Evolutionary conservation across 2,797 vertebrate genomes (phyloP).

Genomic region (Brachymystax lenok): DNA sequence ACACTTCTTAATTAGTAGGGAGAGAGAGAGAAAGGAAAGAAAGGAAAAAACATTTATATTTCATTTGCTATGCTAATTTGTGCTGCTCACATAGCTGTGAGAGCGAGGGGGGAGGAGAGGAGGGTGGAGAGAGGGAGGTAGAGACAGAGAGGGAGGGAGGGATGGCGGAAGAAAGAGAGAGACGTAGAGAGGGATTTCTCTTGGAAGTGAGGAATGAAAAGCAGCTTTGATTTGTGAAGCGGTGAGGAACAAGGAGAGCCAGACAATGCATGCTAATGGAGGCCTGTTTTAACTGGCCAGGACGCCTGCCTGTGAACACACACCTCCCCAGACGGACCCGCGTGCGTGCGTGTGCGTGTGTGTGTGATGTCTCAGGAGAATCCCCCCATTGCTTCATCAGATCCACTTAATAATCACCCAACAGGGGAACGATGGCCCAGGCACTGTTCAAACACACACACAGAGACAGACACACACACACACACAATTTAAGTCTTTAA

Average conservation of each 20-base stretch:
- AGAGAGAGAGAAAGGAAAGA: constrained; percentile 66
- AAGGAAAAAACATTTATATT: constrained; percentile 32
- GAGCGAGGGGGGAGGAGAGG: constrained; percentile 6
- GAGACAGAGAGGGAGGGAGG: constrained; percentile 4
- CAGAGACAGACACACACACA: constrained; percentile 12
- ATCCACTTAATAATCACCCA: constrained; percentile 55
- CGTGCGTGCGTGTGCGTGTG: background rate
- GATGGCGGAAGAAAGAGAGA: constrained; percentile 7
- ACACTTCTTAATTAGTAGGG: constrained; percentile 71
- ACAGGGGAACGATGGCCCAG: constrained; percentile 31
- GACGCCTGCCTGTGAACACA: constrained; percentile 41
- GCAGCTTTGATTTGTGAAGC: constrained; percentile 47
- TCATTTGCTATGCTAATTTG: constrained; percentile 22
- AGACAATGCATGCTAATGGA: constrained; percentile 30
- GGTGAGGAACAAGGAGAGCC: constrained; percentile 7
- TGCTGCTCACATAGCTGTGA: constrained; percentile 14
- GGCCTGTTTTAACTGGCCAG: constrained; percentile 28
- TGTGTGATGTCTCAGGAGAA: constrained; percentile 41
- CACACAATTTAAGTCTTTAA: constrained; percentile 8
- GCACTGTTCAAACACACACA: constrained; percentile 4
- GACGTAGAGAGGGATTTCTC: constrained; percentile 26
- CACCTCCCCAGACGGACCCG: constrained; percentile 28
- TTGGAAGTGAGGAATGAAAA: constrained; percentile 45
- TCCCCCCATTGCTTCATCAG: constrained; percentile 50
- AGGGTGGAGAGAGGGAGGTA: background rate